Conservation (phyloP, 2,113 vertebrate genomes). For the Caranx ignobilis region DNA sequence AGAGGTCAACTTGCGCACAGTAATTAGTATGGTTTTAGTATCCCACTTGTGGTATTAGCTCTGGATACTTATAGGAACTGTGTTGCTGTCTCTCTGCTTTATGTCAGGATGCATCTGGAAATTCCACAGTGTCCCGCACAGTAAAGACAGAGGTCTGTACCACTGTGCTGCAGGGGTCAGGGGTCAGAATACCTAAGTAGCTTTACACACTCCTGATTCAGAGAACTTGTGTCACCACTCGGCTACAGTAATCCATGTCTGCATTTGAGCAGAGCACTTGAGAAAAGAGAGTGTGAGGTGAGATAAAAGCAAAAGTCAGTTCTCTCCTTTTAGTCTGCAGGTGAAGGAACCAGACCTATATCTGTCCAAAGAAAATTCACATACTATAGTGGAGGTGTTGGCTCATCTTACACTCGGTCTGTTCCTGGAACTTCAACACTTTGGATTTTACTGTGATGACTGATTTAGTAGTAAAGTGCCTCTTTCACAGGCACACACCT, state of each 20-base stretch:
- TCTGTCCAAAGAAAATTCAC: background rate
- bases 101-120: conserved; percentile 29
- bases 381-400: background rate
- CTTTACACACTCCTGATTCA: conserved; percentile 54
- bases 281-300: conserved; percentile 16
- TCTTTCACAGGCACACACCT: background rate
- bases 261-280: conserved; percentile 21
- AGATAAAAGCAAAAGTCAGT: conserved; percentile 35
- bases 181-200: conserved; percentile 37
- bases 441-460: background rate
- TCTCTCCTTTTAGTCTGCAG: conserved; percentile 19
- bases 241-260: conserved; percentile 51
- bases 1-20: background rate
- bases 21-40: conserved; percentile 5
- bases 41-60: background rate
- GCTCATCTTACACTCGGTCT: background rate
- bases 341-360: background rate
- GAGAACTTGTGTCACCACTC: conserved; percentile 32
- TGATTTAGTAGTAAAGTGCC: background rate
- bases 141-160: conserved; percentile 35
- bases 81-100: conserved; percentile 21
- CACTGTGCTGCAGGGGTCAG: conserved; percentile 51
- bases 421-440: background rate
- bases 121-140: conserved; percentile 19
- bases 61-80: background rate